These are phyloP conservation scores for Ornithorhynchus anatinus DNA, from an alignment of 2,113 vertebrate species.

Conservation along the genomic window DNA sequence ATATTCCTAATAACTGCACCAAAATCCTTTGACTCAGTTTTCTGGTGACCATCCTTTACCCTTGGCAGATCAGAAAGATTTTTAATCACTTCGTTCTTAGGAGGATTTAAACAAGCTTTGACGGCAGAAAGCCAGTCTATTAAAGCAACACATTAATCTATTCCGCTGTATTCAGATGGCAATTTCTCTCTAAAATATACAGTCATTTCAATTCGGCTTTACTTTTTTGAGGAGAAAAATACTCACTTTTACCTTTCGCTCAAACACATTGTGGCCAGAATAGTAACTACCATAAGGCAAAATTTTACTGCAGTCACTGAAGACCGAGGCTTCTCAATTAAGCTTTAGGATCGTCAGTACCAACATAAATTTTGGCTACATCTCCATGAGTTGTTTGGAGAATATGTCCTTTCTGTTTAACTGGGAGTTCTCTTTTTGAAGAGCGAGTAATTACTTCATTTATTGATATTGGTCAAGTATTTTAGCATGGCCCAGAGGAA, in stretches of 20 bases:
- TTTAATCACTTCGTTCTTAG: slow-evolving; percentile 27
- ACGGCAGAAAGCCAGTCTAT: not conserved
- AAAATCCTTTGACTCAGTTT: slow-evolving; percentile 29
- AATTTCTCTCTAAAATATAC: not conserved
- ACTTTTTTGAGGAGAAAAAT: not conserved
- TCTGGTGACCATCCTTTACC: slow-evolving; percentile 32
- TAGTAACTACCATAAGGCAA: not conserved
- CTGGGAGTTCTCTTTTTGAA: not conserved
- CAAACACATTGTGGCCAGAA: not conserved
- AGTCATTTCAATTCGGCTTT: not conserved
- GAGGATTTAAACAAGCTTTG: slow-evolving; percentile 19
- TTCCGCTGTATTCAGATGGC: not conserved
- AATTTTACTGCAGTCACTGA: not conserved
- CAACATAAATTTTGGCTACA: no score
- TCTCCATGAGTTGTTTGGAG: not conserved
- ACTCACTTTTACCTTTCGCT: not conserved
- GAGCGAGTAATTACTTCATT: not conserved
- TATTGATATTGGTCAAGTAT: not conserved
- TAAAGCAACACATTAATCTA: not conserved
- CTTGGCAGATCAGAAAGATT: slow-evolving; percentile 35
- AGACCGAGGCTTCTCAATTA: not conserved
- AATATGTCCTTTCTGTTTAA: not conserved
- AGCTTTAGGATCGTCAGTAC: not conserved
- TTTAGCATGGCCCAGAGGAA: no score
- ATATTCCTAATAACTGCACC: slow-evolving; percentile 22